Base-by-base conservation (phyloP, 2,113 vertebrate genomes). In the Phrynocephalus versicolor region DNA sequence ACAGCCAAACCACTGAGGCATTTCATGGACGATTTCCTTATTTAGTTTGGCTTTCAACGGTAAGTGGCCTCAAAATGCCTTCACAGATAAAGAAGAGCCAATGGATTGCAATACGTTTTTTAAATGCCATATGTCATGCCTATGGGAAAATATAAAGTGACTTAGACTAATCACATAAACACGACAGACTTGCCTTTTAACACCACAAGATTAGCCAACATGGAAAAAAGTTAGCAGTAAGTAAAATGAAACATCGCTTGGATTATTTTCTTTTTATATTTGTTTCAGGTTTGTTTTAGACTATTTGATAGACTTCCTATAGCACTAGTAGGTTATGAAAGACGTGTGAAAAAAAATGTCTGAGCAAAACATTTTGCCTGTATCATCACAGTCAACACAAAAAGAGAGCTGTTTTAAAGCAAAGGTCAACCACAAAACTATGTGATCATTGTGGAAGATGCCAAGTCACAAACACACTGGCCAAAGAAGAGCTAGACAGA, bases 361-460 rank as follows among this genome's bases (percentile, higher is more conserved):
- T 6, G 15, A 82, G 13, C 25, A 30, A 74, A 81, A 74, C 41
- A 73, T 73, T 85, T 73, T 41, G 58, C 76, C 23, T 72, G 55
- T 55, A 35, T 79, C 37, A 51, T 57, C 58, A 64, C 55, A 85
- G 69, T 67, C 77, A 82, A 71, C 18, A 78, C n/a, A 83, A 64
- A 37, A 83, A 73, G 60, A 71, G 72, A 82, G 73, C 64, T 71
- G 35, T 35, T 73, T 45, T 70, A 80, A 51, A 79, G 37, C 35
- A 83, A 82, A 83, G 73, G 74, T 78, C 80, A 78, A 57, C 37
- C 65, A 78, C 81, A 70, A 74, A 87, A 78, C 55, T 39, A 87
- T 83, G 81, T 2, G 25, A 79, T 72, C 67, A 71, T 71, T 33
- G 37, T 7, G 67, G 55, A 72, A 18, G 39, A 71, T 21, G 86